phyloP scores from a whole-genome alignment of 2,113 vertebrate genomes.

The Hemicordylus capensis region DNA sequence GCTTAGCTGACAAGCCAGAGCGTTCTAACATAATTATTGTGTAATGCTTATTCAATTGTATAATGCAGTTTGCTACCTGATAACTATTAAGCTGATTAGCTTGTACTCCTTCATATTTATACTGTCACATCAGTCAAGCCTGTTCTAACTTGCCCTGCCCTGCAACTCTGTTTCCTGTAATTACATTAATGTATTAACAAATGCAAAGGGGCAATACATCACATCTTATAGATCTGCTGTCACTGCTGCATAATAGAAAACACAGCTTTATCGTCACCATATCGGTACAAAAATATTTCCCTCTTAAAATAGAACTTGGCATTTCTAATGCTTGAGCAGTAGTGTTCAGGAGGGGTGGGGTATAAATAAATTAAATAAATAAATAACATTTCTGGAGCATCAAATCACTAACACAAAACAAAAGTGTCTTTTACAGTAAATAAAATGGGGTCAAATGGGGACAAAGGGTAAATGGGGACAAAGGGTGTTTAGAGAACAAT shows the following conservation, averaged over 20 bases:
- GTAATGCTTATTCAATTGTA: not conserved
- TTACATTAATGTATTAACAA: not conserved
- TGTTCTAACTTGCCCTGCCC: not conserved
- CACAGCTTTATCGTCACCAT: not conserved
- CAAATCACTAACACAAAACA: too few species aligned
- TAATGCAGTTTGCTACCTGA: not conserved
- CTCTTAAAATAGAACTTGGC: not conserved
- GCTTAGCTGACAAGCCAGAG: not conserved
- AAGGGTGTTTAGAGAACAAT: not conserved
- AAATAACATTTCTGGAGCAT: not conserved
- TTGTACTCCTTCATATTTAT: not conserved
- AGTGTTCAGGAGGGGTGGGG: too few species aligned
- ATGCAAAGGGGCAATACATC: not conserved
- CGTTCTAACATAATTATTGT: not conserved
- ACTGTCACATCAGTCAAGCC: not conserved
- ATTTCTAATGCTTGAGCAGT: too few species aligned
- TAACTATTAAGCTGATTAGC: not conserved
- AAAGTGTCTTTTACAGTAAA: not conserved
- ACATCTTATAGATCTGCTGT: rapidly evolving
- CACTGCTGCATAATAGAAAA: not conserved
- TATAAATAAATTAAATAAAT: not conserved
- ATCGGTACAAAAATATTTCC: not conserved
- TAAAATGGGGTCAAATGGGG: not conserved
- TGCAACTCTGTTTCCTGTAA: rapidly evolving
- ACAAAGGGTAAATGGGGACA: not conserved